Evolutionary conservation across 1,140 invertebrate genomes (phyloP).

Genomic region (Anastrepha obliqua): DNA sequence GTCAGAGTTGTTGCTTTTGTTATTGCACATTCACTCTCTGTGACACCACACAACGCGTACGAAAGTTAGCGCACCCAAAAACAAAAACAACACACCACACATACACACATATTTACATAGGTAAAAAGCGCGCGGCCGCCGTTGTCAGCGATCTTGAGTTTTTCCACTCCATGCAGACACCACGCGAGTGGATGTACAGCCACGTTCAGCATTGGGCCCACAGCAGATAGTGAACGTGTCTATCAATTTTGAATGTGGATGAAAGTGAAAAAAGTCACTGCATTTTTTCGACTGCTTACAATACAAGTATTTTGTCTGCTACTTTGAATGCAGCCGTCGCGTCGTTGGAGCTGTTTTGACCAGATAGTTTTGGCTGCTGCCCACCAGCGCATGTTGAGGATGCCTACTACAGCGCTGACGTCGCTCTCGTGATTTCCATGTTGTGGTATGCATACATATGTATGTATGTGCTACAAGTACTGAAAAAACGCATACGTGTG

Average conservation of each 20-base stretch:
- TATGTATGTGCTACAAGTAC: neutral
- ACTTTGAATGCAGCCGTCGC: neutral
- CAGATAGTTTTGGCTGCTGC: neutral
- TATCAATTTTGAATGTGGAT: conserved; percentile 38
- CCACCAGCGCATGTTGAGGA: neutral
- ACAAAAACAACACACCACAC: neutral
- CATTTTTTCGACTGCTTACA: neutral
- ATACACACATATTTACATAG: neutral
- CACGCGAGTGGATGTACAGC: too few relatives aligned
- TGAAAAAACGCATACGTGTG: too few relatives aligned
- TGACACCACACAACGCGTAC: neutral
- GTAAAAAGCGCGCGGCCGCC: neutral
- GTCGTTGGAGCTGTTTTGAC: neutral
- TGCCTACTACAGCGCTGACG: neutral
- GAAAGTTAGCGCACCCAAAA: conserved; percentile 12
- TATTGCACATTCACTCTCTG: conserved; percentile 40
- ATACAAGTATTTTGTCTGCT: neutral
- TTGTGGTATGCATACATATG: neutral
- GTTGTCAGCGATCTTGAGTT: conserved; percentile 36
- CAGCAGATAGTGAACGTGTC: conserved; percentile 25
- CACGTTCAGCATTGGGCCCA: conserved; percentile 18
- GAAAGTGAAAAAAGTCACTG: conserved; percentile 45
- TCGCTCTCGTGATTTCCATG: neutral
- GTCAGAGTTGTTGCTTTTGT: conserved; percentile 11
- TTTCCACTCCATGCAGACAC: neutral